Evolutionary conservation across 2,113 vertebrate genomes (phyloP).

Genomic region (Pagrus major): DNA sequence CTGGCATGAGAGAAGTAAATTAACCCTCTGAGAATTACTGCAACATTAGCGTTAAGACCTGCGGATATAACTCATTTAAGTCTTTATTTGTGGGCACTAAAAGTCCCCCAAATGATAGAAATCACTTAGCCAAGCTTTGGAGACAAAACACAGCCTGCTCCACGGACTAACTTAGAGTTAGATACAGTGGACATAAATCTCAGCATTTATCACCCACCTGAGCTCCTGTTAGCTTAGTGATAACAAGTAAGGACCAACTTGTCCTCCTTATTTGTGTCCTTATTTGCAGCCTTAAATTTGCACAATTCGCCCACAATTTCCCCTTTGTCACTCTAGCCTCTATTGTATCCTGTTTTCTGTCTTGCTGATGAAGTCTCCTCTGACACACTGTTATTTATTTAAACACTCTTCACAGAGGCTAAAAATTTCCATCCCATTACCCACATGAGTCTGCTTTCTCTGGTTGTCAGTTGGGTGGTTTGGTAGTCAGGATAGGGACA

Average conservation of each 20-base stretch:
- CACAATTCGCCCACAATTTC: too few relatives aligned
- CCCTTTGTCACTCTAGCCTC: neutral
- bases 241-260: neutral
- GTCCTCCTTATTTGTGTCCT: neutral
- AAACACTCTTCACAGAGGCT: neutral
- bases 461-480: conserved; percentile 43
- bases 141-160: neutral
- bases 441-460: neutral
- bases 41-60: too few relatives aligned
- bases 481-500: conserved; percentile 63
- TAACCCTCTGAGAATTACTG: neutral
- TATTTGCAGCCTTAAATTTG: neutral
- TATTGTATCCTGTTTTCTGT: neutral
- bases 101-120: neutral
- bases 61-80: neutral
- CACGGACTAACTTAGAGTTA: neutral
- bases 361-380: neutral
- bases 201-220: neutral
- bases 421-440: conserved; percentile 47
- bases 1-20: neutral
- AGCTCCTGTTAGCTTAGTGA: neutral
- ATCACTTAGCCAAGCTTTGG: neutral
- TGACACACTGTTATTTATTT: neutral
- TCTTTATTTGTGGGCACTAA: neutral
- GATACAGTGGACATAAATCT: neutral